phyloP scores from a whole-genome alignment of 2,888 invertebrate genomes.

The Rugalucina vietnamica region DNA sequence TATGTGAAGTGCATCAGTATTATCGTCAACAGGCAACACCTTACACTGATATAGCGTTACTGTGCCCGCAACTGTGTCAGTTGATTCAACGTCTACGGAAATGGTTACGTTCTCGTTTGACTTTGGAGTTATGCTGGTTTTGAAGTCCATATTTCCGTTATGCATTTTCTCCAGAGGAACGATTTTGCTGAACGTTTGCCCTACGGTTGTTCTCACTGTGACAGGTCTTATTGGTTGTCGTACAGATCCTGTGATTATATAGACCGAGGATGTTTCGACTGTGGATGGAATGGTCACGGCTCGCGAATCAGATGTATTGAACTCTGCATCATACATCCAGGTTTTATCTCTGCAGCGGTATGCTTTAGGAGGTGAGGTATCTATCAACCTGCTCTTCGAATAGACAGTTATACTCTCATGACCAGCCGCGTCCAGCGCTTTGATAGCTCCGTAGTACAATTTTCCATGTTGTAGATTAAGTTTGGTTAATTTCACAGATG shows the following conservation, averaged over 20 bases:
- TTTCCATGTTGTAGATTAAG: constrained; percentile 30
- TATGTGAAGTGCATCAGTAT: not conserved
- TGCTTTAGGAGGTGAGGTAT: constrained; percentile 38
- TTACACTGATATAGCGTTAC: not conserved
- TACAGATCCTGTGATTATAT: not conserved
- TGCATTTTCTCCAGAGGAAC: not conserved
- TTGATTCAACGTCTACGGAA: not conserved
- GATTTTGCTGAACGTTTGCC: not conserved
- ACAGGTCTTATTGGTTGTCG: too few relatives aligned
- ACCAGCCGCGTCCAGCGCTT: constrained; percentile 63
- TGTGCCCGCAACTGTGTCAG: not conserved
- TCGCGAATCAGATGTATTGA: not conserved
- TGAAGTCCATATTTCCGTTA: not conserved
- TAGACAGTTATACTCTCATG: constrained; percentile 39
- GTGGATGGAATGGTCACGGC: not conserved
- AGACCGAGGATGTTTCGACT: not conserved
- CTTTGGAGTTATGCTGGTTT: not conserved
- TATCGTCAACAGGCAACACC: not conserved
- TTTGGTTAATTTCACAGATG: constrained; percentile 5
- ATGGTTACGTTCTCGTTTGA: not conserved
- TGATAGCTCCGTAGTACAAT: constrained; percentile 48
- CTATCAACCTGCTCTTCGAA: constrained; percentile 49
- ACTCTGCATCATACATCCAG: not conserved
- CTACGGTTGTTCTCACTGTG: not conserved
- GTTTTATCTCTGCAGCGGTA: not conserved